These are phyloP conservation scores for Montifringilla adamsi DNA, from an alignment of 2,113 vertebrate species.

Conservation along the genomic window DNA sequence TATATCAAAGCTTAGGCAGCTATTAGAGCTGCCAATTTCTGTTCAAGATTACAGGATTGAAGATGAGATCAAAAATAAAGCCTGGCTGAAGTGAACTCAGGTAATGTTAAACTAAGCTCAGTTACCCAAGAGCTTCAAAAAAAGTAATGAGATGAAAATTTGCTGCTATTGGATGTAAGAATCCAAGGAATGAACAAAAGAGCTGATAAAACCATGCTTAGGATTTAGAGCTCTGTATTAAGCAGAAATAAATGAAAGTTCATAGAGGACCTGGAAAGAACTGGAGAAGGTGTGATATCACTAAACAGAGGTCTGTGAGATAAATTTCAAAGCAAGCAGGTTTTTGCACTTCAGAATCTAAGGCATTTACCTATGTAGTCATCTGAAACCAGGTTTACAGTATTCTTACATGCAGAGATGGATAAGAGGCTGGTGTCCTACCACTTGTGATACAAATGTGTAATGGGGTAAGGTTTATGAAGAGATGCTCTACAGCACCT, in stretches of 20 bases:
- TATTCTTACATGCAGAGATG: not conserved
- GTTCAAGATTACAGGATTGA: constrained; percentile 10
- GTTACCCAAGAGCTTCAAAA: not conserved
- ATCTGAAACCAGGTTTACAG: not conserved
- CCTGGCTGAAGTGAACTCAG: not conserved
- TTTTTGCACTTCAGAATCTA: not conserved
- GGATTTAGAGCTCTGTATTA: not conserved
- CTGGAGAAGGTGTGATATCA: not conserved
- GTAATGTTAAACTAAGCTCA: not conserved
- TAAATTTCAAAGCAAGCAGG: not conserved
- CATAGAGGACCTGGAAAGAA: not conserved
- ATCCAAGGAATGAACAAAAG: not conserved
- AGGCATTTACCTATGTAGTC: not conserved
- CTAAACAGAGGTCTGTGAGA: not conserved
- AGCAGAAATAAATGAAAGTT: not conserved
- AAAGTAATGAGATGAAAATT: not conserved
- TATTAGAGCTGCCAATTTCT: constrained; percentile 11
- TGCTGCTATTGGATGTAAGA: not conserved
- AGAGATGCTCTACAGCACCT: not conserved
- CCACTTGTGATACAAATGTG: not conserved
- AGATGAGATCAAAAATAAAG: constrained; percentile 9
- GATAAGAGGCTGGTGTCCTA: not conserved
- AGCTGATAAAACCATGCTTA: not conserved
- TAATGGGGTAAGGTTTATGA: not conserved
- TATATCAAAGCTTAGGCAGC: not conserved